Evolutionary conservation across 2,797 vertebrate species (phyloP).

Genomic region (Parambassis ranga): DNA sequence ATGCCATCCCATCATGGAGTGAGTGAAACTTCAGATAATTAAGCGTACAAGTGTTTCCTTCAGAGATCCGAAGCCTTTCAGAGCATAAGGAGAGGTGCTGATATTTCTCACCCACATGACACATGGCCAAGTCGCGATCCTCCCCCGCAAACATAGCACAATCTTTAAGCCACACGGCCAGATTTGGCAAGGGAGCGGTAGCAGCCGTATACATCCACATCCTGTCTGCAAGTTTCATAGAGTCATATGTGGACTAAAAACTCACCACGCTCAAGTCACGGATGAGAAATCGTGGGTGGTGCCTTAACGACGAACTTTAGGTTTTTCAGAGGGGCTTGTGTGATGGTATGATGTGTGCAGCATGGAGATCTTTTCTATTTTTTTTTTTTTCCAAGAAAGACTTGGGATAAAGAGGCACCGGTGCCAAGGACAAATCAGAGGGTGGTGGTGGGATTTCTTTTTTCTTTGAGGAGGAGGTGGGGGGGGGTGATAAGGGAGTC

Average conservation of each 20-base stretch:
- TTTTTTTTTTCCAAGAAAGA: conserved; percentile 7
- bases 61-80: conserved; percentile 56
- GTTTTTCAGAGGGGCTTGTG: not conserved
- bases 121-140: conserved; percentile 63
- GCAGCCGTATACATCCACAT: conserved; percentile 48
- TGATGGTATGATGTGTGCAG: not conserved
- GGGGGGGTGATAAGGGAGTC: conserved; percentile 38
- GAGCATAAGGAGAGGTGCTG: conserved; percentile 82
- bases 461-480: not conserved
- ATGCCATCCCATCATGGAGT: conserved; percentile 21
- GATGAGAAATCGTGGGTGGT: conserved; percentile 27
- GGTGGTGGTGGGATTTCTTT: conserved; percentile 28
- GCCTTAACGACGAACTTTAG: conserved; percentile 15
- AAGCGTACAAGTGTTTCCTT: conserved; percentile 51
- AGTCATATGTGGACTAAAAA: conserved; percentile 38
- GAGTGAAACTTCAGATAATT: conserved; percentile 43
- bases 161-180: conserved; percentile 62
- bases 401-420: conserved; percentile 7
- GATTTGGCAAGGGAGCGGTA: conserved; percentile 44
- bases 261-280: not conserved
- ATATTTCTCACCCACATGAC: conserved; percentile 74
- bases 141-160: conserved; percentile 67
- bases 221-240: conserved; percentile 48
- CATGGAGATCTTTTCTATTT: not conserved
- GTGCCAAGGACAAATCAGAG: conserved; percentile 55